Evolutionary conservation across 1,140 invertebrate genomes (phyloP).

Genomic region (Drosophila pectinifera): DNA sequence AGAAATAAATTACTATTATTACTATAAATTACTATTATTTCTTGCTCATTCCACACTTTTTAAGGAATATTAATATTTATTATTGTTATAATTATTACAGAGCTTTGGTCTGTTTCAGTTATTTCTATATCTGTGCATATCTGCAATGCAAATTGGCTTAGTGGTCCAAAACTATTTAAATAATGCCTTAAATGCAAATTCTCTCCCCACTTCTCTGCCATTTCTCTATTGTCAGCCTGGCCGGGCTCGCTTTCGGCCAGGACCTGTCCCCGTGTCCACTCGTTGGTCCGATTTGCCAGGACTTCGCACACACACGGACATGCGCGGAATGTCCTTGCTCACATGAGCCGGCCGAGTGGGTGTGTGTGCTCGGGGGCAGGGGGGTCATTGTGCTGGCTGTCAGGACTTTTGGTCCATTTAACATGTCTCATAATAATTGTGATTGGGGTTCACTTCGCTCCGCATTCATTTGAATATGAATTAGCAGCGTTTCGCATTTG

Average conservation of each 20-base stretch:
- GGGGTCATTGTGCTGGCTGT: constrained; percentile 51
- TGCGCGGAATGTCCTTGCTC: constrained; percentile 61
- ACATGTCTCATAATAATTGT: constrained; percentile 85
- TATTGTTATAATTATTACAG: too few relatives aligned
- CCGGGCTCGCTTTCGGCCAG: not conserved
- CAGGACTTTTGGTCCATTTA: constrained; percentile 84
- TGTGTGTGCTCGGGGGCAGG: not conserved
- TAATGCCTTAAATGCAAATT: too few relatives aligned
- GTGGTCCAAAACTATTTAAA: too few relatives aligned
- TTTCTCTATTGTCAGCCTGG: constrained; percentile 8
- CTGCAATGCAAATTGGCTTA: too few relatives aligned
- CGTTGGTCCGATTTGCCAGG: constrained; percentile 50
- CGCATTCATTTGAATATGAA: constrained; percentile 84
- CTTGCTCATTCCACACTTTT: too few relatives aligned
- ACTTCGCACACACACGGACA: constrained; percentile 54
- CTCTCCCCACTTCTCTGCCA: not conserved
- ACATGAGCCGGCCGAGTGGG: constrained; percentile 15
- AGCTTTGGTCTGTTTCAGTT: too few relatives aligned
- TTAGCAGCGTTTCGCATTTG: constrained; percentile 78
- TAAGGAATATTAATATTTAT: too few relatives aligned
- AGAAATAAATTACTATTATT: too few relatives aligned
- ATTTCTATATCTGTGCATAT: too few relatives aligned
- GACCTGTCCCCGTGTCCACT: constrained; percentile 61
- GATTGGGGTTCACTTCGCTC: constrained; percentile 83
- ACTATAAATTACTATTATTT: too few relatives aligned